Base-by-base conservation (phyloP, 2,113 vertebrate genomes). In the Hirundichthys speculiger region DNA sequence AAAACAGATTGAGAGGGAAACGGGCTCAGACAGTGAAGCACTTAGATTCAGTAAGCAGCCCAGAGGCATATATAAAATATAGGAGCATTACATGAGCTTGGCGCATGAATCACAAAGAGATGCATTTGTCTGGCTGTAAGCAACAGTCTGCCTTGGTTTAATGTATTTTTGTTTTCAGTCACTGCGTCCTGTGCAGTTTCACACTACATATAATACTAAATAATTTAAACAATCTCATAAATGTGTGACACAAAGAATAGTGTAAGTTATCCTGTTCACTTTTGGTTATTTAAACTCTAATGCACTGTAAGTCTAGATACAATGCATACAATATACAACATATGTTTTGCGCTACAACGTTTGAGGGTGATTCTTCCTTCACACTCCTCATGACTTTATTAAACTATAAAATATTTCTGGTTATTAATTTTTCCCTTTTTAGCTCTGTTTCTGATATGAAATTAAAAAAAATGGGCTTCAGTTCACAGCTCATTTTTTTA, bases 71-170 rank as follows among this genome's bases (percentile, higher is more conserved):
- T 64, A 73, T 50, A 68, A 75, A 47, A 80, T 77, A 84, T 76
- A 81, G 66, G 62, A 79, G 63, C 34, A 8, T 27, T 66, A 54
- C 62, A 78, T 64, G 69, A 79, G 65, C 25, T 30, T 3, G 25
- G 41, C 57, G 80, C 61, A 75, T 84, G 83, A 88, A 84, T 90
- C 88, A 90, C 57, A 75, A 64, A 79, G 56, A 45, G 51, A 40
- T 52, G 21, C 18, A 51, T 67, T 67, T 53, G 42, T 71, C 67
- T 65, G 61, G 22, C 47, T 61, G 11, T 16, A 27, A 68, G 65
- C 52, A 13, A 24, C 16, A 63, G 49, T 54, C 64, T 16, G 15
- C 18, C 53, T 61, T 58, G 16, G 73, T 73, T 34, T 54, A 4
- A 61, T 70, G 48, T 41, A 25, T 63, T 60, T 74, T 57, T 45